Conservation (phyloP, 2,888 invertebrate genomes). For the Heliconius sara region DNA sequence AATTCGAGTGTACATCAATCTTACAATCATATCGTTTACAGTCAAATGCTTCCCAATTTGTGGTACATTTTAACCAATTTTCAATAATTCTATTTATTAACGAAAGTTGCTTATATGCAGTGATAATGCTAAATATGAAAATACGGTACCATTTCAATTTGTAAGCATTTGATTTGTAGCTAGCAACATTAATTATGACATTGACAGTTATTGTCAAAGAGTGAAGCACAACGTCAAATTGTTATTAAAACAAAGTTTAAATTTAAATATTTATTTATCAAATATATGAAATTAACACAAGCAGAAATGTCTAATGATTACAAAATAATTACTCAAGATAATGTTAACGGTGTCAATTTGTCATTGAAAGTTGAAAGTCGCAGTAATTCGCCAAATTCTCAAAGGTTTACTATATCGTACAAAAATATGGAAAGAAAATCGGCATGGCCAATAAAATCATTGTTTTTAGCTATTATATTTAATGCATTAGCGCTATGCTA, state of each 20-base stretch:
- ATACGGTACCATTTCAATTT: too few species aligned
- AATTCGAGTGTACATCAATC: not conserved
- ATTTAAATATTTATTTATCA: not conserved
- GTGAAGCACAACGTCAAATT: not conserved
- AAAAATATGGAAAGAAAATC: conserved; percentile 62
- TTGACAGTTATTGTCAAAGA: not conserved
- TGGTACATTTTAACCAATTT: too few species aligned
- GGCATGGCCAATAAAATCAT: conserved; percentile 63
- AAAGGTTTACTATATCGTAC: conserved; percentile 69
- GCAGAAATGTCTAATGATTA: conserved; percentile 44
- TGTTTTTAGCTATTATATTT: conserved; percentile 66
- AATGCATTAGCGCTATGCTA: conserved; percentile 67
- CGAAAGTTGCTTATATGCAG: too few species aligned
- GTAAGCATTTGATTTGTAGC: not conserved
- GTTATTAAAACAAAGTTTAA: not conserved
- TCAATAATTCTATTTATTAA: too few species aligned
- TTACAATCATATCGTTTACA: not conserved
- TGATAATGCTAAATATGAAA: not conserved
- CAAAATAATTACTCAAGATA: conserved; percentile 60
- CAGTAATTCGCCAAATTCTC: conserved; percentile 63
- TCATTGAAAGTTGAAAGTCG: conserved; percentile 61
- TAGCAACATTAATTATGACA: conserved; percentile 6
- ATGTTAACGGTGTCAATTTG: conserved; percentile 73
- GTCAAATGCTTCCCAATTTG: too few species aligned
- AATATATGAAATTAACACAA: not conserved